Evolutionary conservation across 2,888 invertebrate genomes (phyloP).

Genomic region (Troides oblongomaculatus): DNA sequence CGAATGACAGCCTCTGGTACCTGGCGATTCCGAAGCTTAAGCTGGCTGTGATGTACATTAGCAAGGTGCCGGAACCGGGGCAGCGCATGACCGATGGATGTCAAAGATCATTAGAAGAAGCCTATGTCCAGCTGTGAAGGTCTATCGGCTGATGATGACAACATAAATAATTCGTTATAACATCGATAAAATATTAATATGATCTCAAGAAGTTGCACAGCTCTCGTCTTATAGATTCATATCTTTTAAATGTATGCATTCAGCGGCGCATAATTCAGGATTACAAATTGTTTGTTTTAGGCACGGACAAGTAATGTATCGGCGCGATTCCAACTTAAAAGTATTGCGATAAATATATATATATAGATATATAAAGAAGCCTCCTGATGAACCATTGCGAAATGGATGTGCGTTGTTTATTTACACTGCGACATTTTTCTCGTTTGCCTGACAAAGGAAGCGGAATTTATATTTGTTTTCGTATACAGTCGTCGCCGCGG

Average conservation of each 20-base stretch:
- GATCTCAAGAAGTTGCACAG: constrained; percentile 40
- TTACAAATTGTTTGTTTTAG: constrained; percentile 81
- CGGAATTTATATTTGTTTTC: constrained; percentile 59
- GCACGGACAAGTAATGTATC: constrained; percentile 74
- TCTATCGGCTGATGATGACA: background rate
- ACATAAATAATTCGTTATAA: constrained; percentile 17
- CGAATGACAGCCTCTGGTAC: no score
- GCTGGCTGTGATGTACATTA: no score
- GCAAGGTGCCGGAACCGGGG: no score
- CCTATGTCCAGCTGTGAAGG: no score
- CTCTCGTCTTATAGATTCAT: constrained; percentile 73
- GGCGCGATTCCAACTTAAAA: constrained; percentile 76
- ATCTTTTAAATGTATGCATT: constrained; percentile 80
- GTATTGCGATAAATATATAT: constrained; percentile 73
- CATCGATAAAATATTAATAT: constrained; percentile 41
- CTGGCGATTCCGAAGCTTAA: no score
- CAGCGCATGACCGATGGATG: no score
- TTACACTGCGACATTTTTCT: constrained; percentile 55
- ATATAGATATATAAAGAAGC: constrained; percentile 35
- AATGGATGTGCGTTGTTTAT: constrained; percentile 51
- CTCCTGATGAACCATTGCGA: constrained; percentile 62
- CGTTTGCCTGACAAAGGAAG: constrained; percentile 63
- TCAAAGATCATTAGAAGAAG: no score
- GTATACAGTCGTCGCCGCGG: constrained; percentile 48
- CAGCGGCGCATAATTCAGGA: constrained; percentile 78